phyloP scores from a whole-genome alignment of 2,888 invertebrate species.

The Sthenelais limicola region DNA sequence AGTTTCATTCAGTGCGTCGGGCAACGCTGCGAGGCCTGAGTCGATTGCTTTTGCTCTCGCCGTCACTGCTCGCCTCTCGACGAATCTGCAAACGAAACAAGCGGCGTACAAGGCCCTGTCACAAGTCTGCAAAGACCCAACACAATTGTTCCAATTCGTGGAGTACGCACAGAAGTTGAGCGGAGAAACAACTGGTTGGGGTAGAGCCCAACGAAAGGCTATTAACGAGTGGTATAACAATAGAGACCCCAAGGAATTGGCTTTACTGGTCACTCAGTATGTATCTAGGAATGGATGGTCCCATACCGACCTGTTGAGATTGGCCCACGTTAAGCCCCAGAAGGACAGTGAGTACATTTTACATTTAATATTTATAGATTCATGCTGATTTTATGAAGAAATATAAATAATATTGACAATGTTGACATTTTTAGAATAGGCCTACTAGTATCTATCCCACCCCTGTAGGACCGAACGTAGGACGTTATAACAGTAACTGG shows the following conservation, averaged over 20 bases:
- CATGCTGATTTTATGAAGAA: background rate
- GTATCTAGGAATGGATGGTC: slow-evolving; percentile 80
- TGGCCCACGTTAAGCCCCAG: slow-evolving; percentile 61
- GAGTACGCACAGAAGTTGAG: slow-evolving; percentile 76
- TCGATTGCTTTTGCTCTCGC: slow-evolving; percentile 78
- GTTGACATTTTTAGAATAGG: too few species aligned
- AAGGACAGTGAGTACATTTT: slow-evolving; percentile 60
- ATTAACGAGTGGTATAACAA: slow-evolving; percentile 80
- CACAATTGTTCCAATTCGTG: slow-evolving; percentile 79
- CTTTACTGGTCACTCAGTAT: slow-evolving; percentile 78
- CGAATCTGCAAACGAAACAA: slow-evolving; percentile 73
- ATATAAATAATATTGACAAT: background rate
- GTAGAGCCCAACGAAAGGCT: slow-evolving; percentile 79
- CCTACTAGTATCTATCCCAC: too few species aligned
- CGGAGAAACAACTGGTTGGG: slow-evolving; percentile 74
- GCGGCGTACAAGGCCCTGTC: slow-evolving; percentile 76
- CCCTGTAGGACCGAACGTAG: too few species aligned
- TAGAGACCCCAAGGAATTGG: slow-evolving; percentile 78
- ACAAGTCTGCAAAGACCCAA: slow-evolving; percentile 77
- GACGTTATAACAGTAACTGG: too few species aligned
- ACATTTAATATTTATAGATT: background rate
- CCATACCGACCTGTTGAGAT: slow-evolving; percentile 80
- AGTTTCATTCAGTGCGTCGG: slow-evolving; percentile 56
- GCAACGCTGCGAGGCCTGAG: slow-evolving; percentile 68
- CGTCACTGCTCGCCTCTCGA: slow-evolving; percentile 75